A percentile compares a stretch with the other conserved stretches of the same genome.
These are phyloP conservation scores for Oopsacas minuta DNA, from an alignment of 37 sponge, comb jelly and placozoan species.

Conservation along the genomic window DNA sequence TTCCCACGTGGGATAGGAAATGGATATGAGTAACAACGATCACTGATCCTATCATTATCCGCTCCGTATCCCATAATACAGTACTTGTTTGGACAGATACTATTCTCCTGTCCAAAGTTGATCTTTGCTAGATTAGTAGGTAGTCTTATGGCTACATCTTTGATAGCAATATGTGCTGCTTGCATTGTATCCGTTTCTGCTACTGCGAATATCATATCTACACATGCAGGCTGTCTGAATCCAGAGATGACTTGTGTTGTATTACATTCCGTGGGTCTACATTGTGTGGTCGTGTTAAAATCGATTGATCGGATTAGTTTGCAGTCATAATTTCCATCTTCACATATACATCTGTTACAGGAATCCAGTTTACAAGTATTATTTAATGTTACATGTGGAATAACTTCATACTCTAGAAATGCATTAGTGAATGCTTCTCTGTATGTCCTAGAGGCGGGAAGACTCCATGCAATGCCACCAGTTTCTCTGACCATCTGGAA, in stretches of 20 bases:
- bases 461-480: slow-evolving; percentile 14
- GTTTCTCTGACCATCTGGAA: background rate
- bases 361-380: background rate
- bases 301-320: background rate
- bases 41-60: background rate
- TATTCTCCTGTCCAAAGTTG: slow-evolving; percentile 11
- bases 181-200: background rate
- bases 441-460: background rate
- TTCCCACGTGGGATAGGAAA: background rate
- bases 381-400: background rate
- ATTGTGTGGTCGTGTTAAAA: background rate
- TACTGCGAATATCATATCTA: background rate
- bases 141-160: background rate
- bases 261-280: background rate
- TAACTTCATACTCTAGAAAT: background rate
- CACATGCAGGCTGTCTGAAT: slow-evolving; percentile 13
- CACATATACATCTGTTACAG: background rate
- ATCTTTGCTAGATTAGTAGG: background rate
- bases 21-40: background rate
- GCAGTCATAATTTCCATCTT: background rate
- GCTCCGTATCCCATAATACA: background rate
- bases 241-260: background rate
- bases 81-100: background rate
- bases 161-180: background rate
- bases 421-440: slow-evolving; percentile 3